Conservation (phyloP, 2,888 invertebrate genomes). For the Cephus runcator region DNA sequence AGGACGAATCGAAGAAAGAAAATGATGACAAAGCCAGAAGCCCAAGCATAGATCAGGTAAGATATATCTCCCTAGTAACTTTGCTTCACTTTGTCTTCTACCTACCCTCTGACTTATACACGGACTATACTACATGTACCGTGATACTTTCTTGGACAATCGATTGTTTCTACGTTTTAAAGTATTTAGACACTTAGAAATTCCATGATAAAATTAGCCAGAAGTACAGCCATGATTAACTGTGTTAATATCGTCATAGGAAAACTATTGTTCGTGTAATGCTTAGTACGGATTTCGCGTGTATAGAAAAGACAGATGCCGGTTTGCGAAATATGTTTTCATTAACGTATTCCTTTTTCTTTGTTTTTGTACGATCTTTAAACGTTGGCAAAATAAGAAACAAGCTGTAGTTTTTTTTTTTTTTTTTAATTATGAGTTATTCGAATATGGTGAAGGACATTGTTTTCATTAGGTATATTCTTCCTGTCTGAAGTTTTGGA, state of each 20-base stretch:
- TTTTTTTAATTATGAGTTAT: constrained; percentile 15
- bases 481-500: neutral
- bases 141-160: neutral
- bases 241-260: neutral
- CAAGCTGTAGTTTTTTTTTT: constrained; percentile 1
- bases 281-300: neutral
- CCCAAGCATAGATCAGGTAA: constrained; percentile 92
- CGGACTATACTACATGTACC: neutral
- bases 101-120: neutral
- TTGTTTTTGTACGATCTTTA: neutral
- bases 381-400: neutral
- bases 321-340: neutral
- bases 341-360: neutral
- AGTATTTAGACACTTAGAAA: neutral
- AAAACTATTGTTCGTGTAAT: neutral
- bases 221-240: neutral
- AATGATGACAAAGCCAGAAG: constrained; percentile 76
- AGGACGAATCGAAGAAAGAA: constrained; percentile 56
- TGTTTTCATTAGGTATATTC: neutral
- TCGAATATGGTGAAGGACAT: neutral
- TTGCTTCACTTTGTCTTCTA: neutral
- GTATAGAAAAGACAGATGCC: neutral
- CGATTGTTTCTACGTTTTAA: neutral
- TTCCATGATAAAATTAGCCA: neutral
- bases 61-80: constrained; percentile 32